Evolutionary conservation across 2,113 vertebrate genomes (phyloP), one percentile per base, ranked within the genome.

Genomic region (Catharus bicknelli): DNA sequence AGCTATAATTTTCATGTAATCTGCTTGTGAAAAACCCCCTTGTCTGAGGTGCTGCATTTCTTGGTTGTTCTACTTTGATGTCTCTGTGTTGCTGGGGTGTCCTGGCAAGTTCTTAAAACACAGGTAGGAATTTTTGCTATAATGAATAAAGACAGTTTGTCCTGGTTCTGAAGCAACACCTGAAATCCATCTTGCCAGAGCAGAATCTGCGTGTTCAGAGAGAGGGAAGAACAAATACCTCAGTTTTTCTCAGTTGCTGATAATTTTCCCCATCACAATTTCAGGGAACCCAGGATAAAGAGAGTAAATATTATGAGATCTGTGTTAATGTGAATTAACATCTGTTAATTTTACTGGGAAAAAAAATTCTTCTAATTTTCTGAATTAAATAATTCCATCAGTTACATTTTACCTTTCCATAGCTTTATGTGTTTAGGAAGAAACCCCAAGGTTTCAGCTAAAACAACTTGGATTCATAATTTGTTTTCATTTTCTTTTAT

Each of bases 401-500:
- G 10, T 73, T 36, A 29, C 38, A 11, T 53, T 42, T 10, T 25
- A 47, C 16, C 8, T 88, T 90, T 47, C 27, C 32, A 19, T 53
- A 69, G 20, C 19, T 40, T 78, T 47, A 34, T 42, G 29, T 83
- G 20, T 36, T 83, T 64, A 50, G 48, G 27, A 74, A 70, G 22
- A 83, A 23, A 15, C 4, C 2, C 4, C 11, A 63, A 48, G 7
- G 7, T 74, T 91, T 92, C 43, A 72, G 43, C 53, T 64, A 34
- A 66, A 82, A 68, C 29, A 55, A 59, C n/a, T 73, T 59, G 63
- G 5, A 69, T 61, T 84, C 75, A 68, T 83, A 66, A 76, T 64
- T 74, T 88, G 29, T 68, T 91, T 80, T 54, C 2, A 57, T 82
- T 88, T 91, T 73, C n/a, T 75, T 92, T 83, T 92, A 87, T 74